phyloP scores from a whole-genome alignment of 1,140 invertebrate species.

The Bathynomus jamesi region DNA sequence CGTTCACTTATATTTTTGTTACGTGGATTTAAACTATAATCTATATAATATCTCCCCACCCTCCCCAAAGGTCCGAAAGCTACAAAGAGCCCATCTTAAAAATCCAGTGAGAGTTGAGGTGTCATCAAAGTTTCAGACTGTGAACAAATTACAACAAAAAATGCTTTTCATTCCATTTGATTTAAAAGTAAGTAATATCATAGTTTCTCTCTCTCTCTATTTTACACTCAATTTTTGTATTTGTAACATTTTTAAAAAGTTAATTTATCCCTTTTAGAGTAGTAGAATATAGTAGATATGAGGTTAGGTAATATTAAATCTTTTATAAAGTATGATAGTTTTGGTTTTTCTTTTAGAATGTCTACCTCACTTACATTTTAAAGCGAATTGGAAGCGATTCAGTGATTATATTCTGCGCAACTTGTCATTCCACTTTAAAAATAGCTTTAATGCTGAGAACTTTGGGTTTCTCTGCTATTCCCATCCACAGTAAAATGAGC shows the following conservation, averaged over 20 bases:
- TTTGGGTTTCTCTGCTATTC: constrained; percentile 59
- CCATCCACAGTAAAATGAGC: constrained; percentile 95
- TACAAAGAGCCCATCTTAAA: constrained; percentile 86
- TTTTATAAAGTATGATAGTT: too few relatives aligned
- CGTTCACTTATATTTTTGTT: not conserved
- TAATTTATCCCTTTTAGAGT: too few relatives aligned
- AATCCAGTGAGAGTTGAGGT: constrained; percentile 93
- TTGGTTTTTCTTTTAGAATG: constrained; percentile 87
- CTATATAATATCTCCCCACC: not conserved
- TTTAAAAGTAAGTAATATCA: constrained; percentile 61
- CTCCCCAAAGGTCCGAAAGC: constrained; percentile 69
- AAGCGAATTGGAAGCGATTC: constrained; percentile 45
- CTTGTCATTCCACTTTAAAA: constrained; percentile 21
- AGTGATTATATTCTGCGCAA: constrained; percentile 32
- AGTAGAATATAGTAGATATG: too few relatives aligned
- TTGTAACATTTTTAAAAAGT: too few relatives aligned
- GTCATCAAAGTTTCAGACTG: constrained; percentile 94
- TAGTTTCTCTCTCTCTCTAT: not conserved
- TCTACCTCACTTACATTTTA: constrained; percentile 90
- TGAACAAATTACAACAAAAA: constrained; percentile 92
- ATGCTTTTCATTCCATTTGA: constrained; percentile 94
- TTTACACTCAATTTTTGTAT: too few relatives aligned
- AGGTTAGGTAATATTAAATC: too few relatives aligned
- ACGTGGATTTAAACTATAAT: not conserved
- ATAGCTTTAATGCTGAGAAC: constrained; percentile 30